Evolutionary conservation across 2,888 invertebrate species (phyloP), one percentile per base, ranked within the genome.

Genomic region (Acrobeloides nanus): DNA sequence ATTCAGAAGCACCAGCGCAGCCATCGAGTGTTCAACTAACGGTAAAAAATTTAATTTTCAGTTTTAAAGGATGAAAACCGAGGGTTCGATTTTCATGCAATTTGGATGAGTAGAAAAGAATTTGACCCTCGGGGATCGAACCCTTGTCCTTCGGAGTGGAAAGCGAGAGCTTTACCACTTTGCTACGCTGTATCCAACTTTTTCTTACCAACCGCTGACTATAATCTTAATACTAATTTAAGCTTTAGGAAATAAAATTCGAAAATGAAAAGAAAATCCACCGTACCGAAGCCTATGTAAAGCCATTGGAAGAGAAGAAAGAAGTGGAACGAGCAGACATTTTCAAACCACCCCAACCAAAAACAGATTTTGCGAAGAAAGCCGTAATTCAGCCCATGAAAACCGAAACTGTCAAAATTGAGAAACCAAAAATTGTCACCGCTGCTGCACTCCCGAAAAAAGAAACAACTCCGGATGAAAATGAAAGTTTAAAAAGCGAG

Each of bases 381-480:
- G 65, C 68, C 0, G 65, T 68, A 4, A 63, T 68, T 38, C 66
- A 68, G 38, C 61, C 66, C 33, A 48, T 60, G 37, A 63, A 64
- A 40, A 33, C 57, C 39, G 64, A 62, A 38, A 60, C 57, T 25
- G 59, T 55, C n/a, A 56, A 56, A 23, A 58, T 63, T 26, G 47
- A 51, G 8, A 48, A 53, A 24, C 46, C 39, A 34, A 44, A 46
- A 4, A 39, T 46, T 17, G 43, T 59, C 20, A 17, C 46, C 4
- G 40, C 18, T 20, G 41, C 24, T 4, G 43, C 33, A 1, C 6
- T 17, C 2, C 21, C 46, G 4, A 46, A 21, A 46, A 33, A 26
- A 23, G 46, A 18, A 1, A 5, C 23, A 4, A 21, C 25, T 8
- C 38, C 40, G 7, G 1, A 15, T 21, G 21, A 21, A 5, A n/a